Conservation (phyloP, 2,888 invertebrate species). For the Pyrocoelia pectoralis region DNA sequence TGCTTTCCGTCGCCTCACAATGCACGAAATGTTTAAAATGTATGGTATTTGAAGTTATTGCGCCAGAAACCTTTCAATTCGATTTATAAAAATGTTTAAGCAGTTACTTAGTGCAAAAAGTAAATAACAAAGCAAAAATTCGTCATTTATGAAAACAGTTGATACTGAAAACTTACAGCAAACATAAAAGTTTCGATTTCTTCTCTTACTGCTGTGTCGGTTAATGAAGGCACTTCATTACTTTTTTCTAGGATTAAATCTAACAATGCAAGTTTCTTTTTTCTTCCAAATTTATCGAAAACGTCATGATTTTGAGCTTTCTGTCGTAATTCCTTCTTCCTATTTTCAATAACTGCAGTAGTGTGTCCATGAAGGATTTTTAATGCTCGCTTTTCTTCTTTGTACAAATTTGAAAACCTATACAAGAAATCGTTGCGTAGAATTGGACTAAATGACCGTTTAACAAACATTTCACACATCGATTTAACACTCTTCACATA, state of each 20-base stretch:
- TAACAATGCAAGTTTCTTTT: slow-evolving; percentile 70
- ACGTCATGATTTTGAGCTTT: slow-evolving; percentile 44
- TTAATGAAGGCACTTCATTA: slow-evolving; percentile 53
- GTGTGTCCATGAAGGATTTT: slow-evolving; percentile 63
- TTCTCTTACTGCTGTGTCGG: slow-evolving; percentile 68
- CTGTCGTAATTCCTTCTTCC: slow-evolving; percentile 50
- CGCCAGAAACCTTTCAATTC: no score
- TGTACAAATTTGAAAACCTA: slow-evolving; percentile 67
- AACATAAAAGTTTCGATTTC: slow-evolving; percentile 81
- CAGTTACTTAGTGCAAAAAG: no score
- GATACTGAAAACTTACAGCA: slow-evolving; percentile 67
- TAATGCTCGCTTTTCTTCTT: slow-evolving; percentile 62
- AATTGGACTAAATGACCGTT: slow-evolving; percentile 57
- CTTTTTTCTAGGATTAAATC: slow-evolving; percentile 66
- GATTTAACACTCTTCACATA: slow-evolving; percentile 77
- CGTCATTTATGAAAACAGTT: no score
- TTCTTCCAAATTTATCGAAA: slow-evolving; percentile 50
- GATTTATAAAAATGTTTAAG: no score
- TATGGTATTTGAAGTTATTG: no score
- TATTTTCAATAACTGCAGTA: slow-evolving; percentile 63
- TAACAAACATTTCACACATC: slow-evolving; percentile 49
- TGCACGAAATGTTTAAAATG: no score
- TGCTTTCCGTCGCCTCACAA: no score
- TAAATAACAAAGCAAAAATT: no score
- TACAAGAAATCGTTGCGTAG: slow-evolving; percentile 57